These are phyloP conservation scores for Anarhynchus alexandrinus DNA, from an alignment of 2,113 vertebrate genomes.

Conservation along the genomic window DNA sequence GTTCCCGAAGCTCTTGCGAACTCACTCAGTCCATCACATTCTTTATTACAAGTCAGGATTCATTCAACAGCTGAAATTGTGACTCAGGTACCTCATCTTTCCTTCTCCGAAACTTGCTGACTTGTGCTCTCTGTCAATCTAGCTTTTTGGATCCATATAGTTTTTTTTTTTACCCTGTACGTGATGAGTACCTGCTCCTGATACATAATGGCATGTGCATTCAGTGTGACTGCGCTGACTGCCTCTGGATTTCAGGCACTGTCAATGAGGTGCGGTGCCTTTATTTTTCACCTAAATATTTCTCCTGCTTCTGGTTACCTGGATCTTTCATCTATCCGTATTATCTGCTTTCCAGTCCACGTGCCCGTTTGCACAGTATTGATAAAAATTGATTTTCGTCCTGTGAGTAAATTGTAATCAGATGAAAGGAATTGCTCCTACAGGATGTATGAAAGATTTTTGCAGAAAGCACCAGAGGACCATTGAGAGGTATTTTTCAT, in stretches of 20 bases:
- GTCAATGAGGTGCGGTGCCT: not conserved
- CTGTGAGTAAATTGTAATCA: not conserved
- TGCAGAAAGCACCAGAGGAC: not conserved
- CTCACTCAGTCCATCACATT: not conserved
- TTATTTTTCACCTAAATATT: not conserved
- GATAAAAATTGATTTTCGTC: slow-evolving; percentile 22
- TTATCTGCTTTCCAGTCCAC: not conserved
- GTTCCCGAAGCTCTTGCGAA: not conserved
- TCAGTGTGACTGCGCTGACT: not conserved
- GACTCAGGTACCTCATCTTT: not conserved
- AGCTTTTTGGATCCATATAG: not conserved
- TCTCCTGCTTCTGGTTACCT: not conserved
- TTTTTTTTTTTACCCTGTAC: not conserved
- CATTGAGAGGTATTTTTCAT: not conserved
- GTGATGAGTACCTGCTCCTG: not conserved
- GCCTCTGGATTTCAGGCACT: not conserved
- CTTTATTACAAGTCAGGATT: not conserved
- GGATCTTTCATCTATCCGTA: not conserved
- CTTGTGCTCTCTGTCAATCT: not conserved
- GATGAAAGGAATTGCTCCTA: slow-evolving; percentile 1
- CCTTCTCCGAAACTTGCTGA: not conserved
- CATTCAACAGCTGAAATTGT: not conserved
- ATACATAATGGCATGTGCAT: not conserved
- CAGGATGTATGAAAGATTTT: not conserved
- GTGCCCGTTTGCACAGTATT: not conserved